A percentile compares a stretch with the other conserved stretches of the same genome.
Conservation (phyloP, 2,113 vertebrate genomes). For the Melospiza melodia region DNA sequence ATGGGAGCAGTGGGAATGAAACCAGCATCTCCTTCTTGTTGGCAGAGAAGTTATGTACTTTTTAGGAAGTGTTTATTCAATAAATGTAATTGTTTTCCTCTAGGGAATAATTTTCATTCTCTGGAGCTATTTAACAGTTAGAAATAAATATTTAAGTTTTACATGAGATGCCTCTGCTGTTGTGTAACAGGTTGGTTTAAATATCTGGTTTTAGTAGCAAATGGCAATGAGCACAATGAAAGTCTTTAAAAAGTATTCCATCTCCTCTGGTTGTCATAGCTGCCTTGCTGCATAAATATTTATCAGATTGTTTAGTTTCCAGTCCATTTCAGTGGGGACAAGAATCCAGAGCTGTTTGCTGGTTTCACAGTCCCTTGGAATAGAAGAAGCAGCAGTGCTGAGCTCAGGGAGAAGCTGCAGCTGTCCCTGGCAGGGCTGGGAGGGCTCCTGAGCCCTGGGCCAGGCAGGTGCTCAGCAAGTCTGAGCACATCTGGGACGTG, state of each 20-base stretch:
- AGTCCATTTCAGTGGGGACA: neutral
- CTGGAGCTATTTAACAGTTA: neutral
- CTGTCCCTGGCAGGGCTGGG: neutral
- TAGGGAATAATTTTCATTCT: neutral
- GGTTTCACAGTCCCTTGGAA: neutral
- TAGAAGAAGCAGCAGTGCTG: neutral
- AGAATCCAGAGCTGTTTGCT: neutral
- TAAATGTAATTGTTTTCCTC: neutral
- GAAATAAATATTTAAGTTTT: neutral
- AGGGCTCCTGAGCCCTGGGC: neutral
- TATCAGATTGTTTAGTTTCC: neutral
- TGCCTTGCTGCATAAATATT: constrained; percentile 3
- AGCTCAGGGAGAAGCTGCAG: neutral
- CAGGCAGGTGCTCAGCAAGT: neutral
- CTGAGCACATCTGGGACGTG: neutral
- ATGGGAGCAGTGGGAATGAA: neutral
- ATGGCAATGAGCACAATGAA: neutral
- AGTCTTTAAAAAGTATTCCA: neutral
- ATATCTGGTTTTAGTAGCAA: neutral
- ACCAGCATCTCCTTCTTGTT: neutral
- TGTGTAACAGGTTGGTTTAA: neutral
- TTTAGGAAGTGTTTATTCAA: constrained; percentile 1
- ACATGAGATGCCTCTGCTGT: neutral
- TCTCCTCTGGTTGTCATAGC: neutral
- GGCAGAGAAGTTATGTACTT: neutral